Conservation (phyloP, 92 coral and sea anemone species). For the Desmophyllum pertusum region DNA sequence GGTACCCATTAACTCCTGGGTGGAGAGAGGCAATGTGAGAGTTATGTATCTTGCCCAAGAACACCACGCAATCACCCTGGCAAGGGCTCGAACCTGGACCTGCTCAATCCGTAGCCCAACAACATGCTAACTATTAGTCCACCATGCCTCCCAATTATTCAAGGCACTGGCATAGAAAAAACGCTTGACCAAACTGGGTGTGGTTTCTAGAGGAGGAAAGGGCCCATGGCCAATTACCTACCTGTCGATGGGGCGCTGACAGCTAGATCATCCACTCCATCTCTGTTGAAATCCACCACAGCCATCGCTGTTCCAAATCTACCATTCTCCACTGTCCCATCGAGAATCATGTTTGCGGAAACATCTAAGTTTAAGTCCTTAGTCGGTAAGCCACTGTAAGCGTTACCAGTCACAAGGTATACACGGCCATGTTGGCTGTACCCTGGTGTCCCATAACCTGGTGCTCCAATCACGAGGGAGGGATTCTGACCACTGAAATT, state of each 20-base stretch:
- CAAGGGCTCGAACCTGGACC: too few species aligned
- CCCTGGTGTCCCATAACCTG: constrained; percentile 89
- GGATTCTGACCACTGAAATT: constrained; percentile 61
- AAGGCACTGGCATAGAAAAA: too few species aligned
- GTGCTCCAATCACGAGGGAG: constrained; percentile 84
- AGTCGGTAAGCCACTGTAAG: constrained; percentile 59
- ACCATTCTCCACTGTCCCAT: constrained; percentile 78
- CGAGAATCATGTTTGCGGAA: constrained; percentile 67
- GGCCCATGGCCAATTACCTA: neutral
- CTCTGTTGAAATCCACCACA: constrained; percentile 83
- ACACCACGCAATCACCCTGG: too few species aligned
- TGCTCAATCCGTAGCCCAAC: too few species aligned
- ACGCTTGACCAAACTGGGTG: neutral
- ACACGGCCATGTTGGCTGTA: constrained; percentile 90
- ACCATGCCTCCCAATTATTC: too few species aligned
- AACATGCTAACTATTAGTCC: too few species aligned
- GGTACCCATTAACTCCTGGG: too few species aligned
- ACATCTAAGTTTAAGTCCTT: constrained; percentile 73
- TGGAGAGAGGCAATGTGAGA: too few species aligned
- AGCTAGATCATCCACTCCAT: constrained; percentile 93
- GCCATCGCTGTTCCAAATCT: constrained; percentile 91
- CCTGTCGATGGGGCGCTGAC: constrained; percentile 96
- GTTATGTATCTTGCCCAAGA: too few species aligned
- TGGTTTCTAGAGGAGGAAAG: neutral
- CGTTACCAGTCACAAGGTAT: constrained; percentile 63